These are phyloP conservation scores for Cygnus olor DNA, from an alignment of 2,797 vertebrate species.

Conservation along the genomic window DNA sequence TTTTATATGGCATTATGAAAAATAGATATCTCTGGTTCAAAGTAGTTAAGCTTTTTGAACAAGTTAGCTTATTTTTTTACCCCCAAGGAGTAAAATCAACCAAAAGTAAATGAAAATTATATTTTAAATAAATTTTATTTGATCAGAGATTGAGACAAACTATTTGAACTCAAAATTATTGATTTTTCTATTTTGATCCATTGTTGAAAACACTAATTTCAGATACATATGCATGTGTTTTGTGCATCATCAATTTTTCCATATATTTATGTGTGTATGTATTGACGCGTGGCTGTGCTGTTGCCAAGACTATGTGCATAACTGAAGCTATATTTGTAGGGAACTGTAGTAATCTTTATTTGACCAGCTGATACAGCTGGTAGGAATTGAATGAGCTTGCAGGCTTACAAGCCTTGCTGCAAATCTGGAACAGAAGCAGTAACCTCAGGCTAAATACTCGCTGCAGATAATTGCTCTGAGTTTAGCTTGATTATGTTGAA, in stretches of 20 bases:
- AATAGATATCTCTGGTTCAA: not conserved
- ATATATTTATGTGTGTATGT: not conserved
- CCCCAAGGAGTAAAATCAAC: not conserved
- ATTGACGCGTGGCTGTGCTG: not conserved
- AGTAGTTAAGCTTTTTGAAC: not conserved
- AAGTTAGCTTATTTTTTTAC: not conserved
- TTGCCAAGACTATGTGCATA: constrained; percentile 21
- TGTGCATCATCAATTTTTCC: constrained; percentile 18
- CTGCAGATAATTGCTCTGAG: constrained; percentile 13
- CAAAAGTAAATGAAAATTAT: not conserved
- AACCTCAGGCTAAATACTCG: constrained; percentile 25
- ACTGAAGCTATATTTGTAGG: constrained; percentile 28
- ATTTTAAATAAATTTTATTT: not conserved
- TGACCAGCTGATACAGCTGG: constrained; percentile 38
- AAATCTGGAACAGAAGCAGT: constrained; percentile 7
- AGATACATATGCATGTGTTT: not conserved
- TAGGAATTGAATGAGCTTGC: constrained; percentile 5
- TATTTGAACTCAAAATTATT: not conserved
- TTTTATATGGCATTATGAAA: constrained; percentile 10
- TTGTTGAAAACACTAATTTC: not conserved
- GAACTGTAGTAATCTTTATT: constrained; percentile 45
- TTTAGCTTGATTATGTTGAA: constrained; percentile 27
- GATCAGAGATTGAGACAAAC: not conserved
- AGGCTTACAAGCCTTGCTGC: not conserved
- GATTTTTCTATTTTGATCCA: not conserved